phyloP scores from a whole-genome alignment of 2,113 vertebrate genomes.

The Microcebus murinus region DNA sequence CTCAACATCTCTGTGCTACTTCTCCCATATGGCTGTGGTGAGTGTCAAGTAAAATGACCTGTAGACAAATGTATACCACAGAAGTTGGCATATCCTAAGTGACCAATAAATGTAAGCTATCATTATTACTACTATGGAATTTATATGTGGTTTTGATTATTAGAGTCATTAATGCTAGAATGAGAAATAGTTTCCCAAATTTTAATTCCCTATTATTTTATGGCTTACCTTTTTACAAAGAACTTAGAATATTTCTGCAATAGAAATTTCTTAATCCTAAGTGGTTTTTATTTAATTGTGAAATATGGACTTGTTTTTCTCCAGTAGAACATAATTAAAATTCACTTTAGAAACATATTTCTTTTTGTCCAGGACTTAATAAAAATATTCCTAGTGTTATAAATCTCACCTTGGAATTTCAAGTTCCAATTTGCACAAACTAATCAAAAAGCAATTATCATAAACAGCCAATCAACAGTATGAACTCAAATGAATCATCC shows the following conservation, averaged over 20 bases:
- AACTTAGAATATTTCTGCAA: slow-evolving; percentile 34
- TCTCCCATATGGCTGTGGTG: background rate
- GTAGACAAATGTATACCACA: background rate
- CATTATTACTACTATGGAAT: background rate
- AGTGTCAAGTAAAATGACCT: background rate
- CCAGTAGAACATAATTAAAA: slow-evolving; percentile 65
- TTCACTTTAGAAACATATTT: slow-evolving; percentile 48
- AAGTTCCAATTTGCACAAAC: slow-evolving; percentile 58
- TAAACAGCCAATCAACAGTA: slow-evolving; percentile 47
- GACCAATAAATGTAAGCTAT: background rate
- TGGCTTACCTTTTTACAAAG: background rate
- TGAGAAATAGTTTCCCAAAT: background rate
- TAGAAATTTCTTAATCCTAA: slow-evolving; percentile 41
- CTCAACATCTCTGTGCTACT: background rate
- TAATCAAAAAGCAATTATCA: slow-evolving; percentile 73
- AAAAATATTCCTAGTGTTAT: slow-evolving; percentile 57
- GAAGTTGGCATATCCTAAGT: background rate
- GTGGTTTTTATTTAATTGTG: slow-evolving; percentile 54
- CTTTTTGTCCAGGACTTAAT: slow-evolving; percentile 60
- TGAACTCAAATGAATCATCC: slow-evolving; percentile 52
- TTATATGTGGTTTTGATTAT: background rate
- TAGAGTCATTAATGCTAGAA: background rate
- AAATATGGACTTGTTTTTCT: slow-evolving; percentile 57
- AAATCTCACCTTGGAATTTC: slow-evolving; percentile 64
- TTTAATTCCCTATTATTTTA: background rate